Evolutionary conservation across 2,113 vertebrate species (phyloP).

Genomic region (Myotis lucifugus): DNA sequence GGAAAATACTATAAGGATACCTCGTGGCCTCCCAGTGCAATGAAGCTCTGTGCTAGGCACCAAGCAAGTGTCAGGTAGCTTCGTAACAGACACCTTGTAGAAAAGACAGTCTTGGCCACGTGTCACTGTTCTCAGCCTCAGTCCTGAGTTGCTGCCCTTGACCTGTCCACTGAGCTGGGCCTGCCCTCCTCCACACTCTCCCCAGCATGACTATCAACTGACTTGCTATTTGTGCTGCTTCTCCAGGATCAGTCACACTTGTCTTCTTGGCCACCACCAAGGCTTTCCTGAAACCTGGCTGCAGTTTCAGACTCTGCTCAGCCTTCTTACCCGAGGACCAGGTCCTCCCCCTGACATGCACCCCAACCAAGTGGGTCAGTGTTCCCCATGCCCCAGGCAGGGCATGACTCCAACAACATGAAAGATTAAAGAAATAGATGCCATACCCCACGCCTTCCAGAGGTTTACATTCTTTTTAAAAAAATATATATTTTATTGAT

Average conservation of each 20-base stretch:
- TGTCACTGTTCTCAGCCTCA: too few relatives aligned
- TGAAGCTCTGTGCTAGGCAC: neutral
- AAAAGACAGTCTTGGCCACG: neutral
- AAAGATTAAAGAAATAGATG: neutral
- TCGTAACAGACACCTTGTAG: neutral
- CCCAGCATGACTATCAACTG: accelerated
- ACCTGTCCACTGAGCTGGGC: neutral
- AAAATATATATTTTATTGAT: too few relatives aligned
- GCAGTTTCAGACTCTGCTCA: neutral
- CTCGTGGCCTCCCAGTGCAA: neutral
- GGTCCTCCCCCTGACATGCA: neutral
- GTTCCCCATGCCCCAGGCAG: neutral
- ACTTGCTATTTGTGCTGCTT: neutral
- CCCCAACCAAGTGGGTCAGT: neutral
- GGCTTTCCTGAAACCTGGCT: neutral
- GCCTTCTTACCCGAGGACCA: neutral
- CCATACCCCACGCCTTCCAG: neutral
- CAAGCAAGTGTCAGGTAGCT: accelerated
- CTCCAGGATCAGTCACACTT: neutral
- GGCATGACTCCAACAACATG: neutral
- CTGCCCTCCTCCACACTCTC: neutral
- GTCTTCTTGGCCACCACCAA: neutral
- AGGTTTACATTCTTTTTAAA: neutral
- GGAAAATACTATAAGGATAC: accelerated
- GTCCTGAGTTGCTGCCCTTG: neutral